Percentiles rank a stretch among this genome's conserved stretches.
These are phyloP conservation scores for Chymomyza costata DNA, from an alignment of 1,140 invertebrate species.

Conservation along the genomic window DNA sequence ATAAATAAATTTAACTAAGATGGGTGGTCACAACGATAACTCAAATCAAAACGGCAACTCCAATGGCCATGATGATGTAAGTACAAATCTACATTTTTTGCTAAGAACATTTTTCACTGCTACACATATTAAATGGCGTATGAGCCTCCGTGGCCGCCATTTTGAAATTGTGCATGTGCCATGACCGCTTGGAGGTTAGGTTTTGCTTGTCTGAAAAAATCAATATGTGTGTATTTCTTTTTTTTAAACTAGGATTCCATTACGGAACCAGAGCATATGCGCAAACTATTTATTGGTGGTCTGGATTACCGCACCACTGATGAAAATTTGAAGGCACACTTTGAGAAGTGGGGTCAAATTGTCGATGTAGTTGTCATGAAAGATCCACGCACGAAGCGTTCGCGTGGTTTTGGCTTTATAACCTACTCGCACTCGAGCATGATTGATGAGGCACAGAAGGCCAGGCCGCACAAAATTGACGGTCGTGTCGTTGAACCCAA, in stretches of 20 bases:
- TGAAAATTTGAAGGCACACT: conserved; percentile 94
- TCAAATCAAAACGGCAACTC: conserved; percentile 61
- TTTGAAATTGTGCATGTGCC: conserved; percentile 64
- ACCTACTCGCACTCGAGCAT: conserved; percentile 94
- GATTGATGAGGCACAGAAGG: conserved; percentile 96
- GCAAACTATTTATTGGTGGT: conserved; percentile 98
- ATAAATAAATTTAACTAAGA: conserved; percentile 14
- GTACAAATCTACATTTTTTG: conserved; percentile 21
- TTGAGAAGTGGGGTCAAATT: conserved; percentile 98
- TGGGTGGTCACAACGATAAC: conserved; percentile 55
- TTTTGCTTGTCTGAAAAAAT: conserved; percentile 33
- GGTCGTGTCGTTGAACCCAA: conserved; percentile 96
- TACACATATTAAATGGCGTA: conserved; percentile 10
- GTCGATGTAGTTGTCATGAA: conserved; percentile 99
- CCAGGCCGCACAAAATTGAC: conserved; percentile 84
- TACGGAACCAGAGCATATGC: conserved; percentile 92
- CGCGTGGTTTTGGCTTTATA: conserved; percentile 98
- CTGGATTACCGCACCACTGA: conserved; percentile 98
- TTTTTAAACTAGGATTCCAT: conserved; percentile 57
- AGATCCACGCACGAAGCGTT: conserved; percentile 94
- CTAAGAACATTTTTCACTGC: background rate
- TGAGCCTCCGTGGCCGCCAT: conserved; percentile 54
- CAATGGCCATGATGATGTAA: conserved; percentile 72
- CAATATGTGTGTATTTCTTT: conserved; percentile 34
- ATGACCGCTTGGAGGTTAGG: conserved; percentile 45